These are phyloP conservation scores for Rhagium mordax DNA, from an alignment of 2,888 invertebrate genomes.

Conservation along the genomic window DNA sequence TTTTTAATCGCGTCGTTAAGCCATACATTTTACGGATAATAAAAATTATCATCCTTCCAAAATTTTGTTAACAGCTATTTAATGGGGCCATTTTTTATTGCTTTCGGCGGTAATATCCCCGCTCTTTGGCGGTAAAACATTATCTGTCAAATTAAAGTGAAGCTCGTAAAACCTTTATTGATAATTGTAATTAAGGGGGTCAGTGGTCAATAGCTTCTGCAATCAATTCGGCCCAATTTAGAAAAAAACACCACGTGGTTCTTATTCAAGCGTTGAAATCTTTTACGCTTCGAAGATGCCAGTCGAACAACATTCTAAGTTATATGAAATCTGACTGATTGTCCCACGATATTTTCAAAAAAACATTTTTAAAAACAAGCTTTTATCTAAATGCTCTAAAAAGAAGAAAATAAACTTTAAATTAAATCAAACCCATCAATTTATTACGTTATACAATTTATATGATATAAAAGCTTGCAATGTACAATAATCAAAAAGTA, in stretches of 20 bases:
- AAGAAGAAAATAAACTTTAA: no score
- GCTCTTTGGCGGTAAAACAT: constrained; percentile 29
- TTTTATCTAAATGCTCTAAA: no score
- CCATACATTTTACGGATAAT: constrained; percentile 35
- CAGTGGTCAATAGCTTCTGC: constrained; percentile 25
- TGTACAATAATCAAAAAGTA: no score
- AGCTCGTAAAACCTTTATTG: constrained; percentile 23
- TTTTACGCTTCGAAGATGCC: background rate
- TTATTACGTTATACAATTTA: no score
- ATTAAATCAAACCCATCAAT: no score
- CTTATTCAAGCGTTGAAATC: background rate
- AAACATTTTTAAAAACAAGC: no score
- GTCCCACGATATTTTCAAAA: no score
- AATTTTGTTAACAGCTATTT: constrained; percentile 34
- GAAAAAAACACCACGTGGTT: background rate
- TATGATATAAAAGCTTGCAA: no score
- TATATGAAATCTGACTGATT: background rate
- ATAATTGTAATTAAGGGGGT: constrained; percentile 42
- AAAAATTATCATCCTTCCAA: constrained; percentile 40
- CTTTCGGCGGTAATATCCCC: background rate
- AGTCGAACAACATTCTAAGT: background rate
- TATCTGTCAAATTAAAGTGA: constrained; percentile 32
- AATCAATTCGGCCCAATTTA: background rate
- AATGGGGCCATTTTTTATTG: constrained; percentile 33
- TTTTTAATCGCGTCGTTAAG: constrained; percentile 41